These are phyloP conservation scores for Venustoraphidia nigricollis DNA, from an alignment of 2,888 invertebrate genomes.

Conservation along the genomic window DNA sequence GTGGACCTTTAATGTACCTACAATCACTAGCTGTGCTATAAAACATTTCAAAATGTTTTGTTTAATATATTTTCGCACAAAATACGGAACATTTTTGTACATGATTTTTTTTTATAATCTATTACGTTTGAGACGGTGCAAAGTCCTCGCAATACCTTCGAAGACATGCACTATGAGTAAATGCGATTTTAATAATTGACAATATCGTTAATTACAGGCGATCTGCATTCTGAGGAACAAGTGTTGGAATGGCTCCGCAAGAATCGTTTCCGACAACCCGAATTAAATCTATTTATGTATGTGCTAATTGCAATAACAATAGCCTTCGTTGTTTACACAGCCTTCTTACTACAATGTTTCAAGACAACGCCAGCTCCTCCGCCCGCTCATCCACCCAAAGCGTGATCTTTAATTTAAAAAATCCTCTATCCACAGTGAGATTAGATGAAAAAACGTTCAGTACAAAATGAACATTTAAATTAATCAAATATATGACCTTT, in stretches of 20 bases:
- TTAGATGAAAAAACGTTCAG: neutral
- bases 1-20: too few species aligned
- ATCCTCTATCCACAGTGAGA: neutral
- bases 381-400: constrained; percentile 42
- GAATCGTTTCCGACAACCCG: constrained; percentile 84
- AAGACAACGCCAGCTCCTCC: constrained; percentile 52
- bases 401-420: constrained; percentile 28
- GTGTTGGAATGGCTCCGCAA: constrained; percentile 87
- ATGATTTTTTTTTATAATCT: too few species aligned
- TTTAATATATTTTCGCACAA: too few species aligned
- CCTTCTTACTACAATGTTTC: constrained; percentile 81
- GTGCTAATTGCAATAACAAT: constrained; percentile 72
- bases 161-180: too few species aligned
- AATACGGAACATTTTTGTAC: too few species aligned
- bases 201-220: constrained; percentile 37
- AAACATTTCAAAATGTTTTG: neutral
- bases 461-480: too few species aligned
- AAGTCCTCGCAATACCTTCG: too few species aligned
- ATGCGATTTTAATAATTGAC: too few species aligned
- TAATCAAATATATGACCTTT: too few species aligned
- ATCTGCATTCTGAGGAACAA: constrained; percentile 67
- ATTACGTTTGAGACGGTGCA: too few species aligned
- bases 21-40: neutral
- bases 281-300: constrained; percentile 88
- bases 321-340: constrained; percentile 78